These are phyloP conservation scores for Syrrhaptes paradoxus DNA, from an alignment of 2,113 vertebrate species.

Conservation along the genomic window DNA sequence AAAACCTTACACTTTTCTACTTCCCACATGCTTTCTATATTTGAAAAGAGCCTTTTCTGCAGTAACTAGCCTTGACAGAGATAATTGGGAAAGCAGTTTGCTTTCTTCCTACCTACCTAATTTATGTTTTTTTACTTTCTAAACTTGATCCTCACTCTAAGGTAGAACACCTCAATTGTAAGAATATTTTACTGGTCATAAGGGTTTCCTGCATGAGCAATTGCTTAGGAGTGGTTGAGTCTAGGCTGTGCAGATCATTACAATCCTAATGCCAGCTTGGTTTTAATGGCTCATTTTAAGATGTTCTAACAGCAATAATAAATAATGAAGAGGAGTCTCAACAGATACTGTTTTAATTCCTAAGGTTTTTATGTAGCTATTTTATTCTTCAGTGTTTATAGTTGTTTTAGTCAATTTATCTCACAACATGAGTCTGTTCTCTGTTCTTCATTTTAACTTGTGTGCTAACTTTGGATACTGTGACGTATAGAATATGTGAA, in stretches of 20 bases:
- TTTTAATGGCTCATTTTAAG: constrained; percentile 1
- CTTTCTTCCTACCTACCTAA: constrained; percentile 23
- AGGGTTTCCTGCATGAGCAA: neutral
- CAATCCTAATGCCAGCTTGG: neutral
- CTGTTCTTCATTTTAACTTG: neutral
- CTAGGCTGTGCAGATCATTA: neutral
- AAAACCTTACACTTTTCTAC: constrained; percentile 51
- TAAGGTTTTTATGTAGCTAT: neutral
- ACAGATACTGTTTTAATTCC: neutral
- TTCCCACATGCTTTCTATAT: constrained; percentile 73
- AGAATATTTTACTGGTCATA: neutral
- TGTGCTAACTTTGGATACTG: fast-evolving
- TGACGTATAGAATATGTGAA: neutral
- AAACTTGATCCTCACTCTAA: neutral
- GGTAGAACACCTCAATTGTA: neutral
- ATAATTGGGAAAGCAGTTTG: constrained; percentile 50
- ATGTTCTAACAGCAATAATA: neutral
- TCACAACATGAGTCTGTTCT: neutral
- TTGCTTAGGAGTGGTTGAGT: neutral
- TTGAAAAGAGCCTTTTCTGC: constrained; percentile 40
- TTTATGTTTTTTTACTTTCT: neutral
- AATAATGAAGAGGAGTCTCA: neutral
- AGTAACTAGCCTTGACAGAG: constrained; percentile 55
- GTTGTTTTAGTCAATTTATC: neutral
- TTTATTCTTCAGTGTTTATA: neutral